These are phyloP conservation scores for Leptodactylus fuscus DNA, from an alignment of 2,113 vertebrate genomes.

Conservation along the genomic window DNA sequence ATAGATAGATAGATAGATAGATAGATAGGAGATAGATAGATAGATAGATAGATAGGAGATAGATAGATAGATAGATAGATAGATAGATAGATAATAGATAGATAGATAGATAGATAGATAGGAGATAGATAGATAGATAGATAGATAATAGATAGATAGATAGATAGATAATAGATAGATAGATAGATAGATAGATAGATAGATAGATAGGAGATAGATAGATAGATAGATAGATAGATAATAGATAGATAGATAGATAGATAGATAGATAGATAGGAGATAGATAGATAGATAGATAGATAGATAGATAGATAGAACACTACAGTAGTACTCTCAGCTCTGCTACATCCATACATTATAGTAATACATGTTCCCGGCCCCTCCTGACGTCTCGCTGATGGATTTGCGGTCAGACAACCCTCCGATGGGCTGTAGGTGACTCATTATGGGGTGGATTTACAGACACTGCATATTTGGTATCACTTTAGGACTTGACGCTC, in stretches of 20 bases:
- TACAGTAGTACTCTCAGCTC: neutral
- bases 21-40: neutral
- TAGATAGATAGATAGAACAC: neutral
- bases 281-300: conserved; percentile 11
- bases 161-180: too few relatives aligned
- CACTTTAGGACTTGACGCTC: neutral
- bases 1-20: too few relatives aligned
- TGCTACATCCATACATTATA: too few relatives aligned
- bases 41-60: neutral
- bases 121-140: too few relatives aligned
- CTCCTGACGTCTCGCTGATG: neutral
- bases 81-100: too few relatives aligned
- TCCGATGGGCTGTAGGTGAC: neutral
- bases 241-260: too few relatives aligned
- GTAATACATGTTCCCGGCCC: neutral
- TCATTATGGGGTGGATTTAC: neutral
- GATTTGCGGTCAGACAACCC: conserved; percentile 20
- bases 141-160: too few relatives aligned
- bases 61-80: too few relatives aligned
- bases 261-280: neutral
- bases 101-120: too few relatives aligned
- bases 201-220: too few relatives aligned
- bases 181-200: too few relatives aligned
- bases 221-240: too few relatives aligned
- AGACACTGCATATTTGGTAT: neutral